A percentile compares a stretch with the other conserved stretches of the same genome.
phyloP scores from a whole-genome alignment of 2,113 vertebrate genomes.

The Cyphomyrus plagiostoma region DNA sequence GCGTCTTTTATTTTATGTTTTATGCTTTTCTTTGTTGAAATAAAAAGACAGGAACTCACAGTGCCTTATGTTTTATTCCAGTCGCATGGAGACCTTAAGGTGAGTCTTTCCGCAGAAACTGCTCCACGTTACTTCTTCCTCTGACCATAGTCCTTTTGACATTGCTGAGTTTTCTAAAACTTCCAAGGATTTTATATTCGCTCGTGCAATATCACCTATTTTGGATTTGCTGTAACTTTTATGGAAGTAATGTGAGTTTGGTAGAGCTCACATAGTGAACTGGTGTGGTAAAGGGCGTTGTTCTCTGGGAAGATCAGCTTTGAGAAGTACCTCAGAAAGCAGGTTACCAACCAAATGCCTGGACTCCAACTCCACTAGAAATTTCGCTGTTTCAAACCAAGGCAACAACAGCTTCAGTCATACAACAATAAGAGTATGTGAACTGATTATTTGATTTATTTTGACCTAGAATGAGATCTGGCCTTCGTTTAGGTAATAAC shows the following conservation, averaged over 20 bases:
- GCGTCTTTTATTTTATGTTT: not conserved
- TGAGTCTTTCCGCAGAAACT: slow-evolving; percentile 51
- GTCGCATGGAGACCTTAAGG: slow-evolving; percentile 65
- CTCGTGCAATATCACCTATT: not conserved
- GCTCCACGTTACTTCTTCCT: slow-evolving; percentile 57
- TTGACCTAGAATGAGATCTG: not conserved
- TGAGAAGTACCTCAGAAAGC: not conserved
- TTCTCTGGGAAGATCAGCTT: not conserved
- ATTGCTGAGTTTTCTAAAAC: slow-evolving; percentile 22
- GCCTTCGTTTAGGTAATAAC: not conserved
- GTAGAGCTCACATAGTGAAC: not conserved
- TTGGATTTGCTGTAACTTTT: not conserved
- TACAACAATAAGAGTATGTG: not conserved
- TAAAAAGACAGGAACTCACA: slow-evolving; percentile 37
- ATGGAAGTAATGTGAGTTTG: not conserved
- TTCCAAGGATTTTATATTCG: not conserved
- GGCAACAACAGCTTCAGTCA: not conserved
- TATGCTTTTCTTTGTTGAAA: not conserved
- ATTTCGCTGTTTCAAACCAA: not conserved
- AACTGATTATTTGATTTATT: not conserved
- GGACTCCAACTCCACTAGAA: not conserved
- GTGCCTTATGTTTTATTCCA: slow-evolving; percentile 62
- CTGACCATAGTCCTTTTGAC: slow-evolving; percentile 42
- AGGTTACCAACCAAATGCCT: not conserved
- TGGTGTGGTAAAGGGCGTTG: not conserved